Percentiles rank a stretch among this genome's conserved stretches.
phyloP scores from a whole-genome alignment of 2,888 invertebrate species.

The Auanema sp. region DNA sequence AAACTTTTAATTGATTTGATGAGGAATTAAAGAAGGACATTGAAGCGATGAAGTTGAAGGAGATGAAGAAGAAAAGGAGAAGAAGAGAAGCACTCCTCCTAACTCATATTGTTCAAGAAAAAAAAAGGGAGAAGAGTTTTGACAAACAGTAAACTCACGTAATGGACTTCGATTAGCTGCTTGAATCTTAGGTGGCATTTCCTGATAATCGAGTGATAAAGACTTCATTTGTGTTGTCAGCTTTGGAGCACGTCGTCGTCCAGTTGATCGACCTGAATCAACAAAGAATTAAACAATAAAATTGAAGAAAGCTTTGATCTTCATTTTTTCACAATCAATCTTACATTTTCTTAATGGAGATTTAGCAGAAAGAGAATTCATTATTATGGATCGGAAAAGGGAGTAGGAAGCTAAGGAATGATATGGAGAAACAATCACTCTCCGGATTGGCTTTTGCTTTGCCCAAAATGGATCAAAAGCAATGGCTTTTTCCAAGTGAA shows the following conservation, averaged over 20 bases:
- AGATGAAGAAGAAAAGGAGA: not conserved
- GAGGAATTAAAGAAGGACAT: slow-evolving; percentile 1
- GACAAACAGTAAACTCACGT: slow-evolving; percentile 20
- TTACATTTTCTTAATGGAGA: not conserved
- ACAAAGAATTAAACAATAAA: not conserved
- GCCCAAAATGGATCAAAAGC: too few species aligned
- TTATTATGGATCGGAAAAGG: too few species aligned
- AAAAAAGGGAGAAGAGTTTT: slow-evolving; percentile 1
- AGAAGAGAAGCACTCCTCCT: not conserved
- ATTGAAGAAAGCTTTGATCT: not conserved
- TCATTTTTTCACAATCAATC: not conserved
- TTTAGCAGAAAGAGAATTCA: not conserved
- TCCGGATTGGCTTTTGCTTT: too few species aligned
- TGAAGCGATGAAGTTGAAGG: not conserved
- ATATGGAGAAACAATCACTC: too few species aligned
- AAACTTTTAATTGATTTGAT: not conserved
- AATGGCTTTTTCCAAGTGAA: too few species aligned
- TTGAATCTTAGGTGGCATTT: slow-evolving; percentile 54
- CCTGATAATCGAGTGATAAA: slow-evolving; percentile 61
- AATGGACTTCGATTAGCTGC: slow-evolving; percentile 27
- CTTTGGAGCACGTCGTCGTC: slow-evolving; percentile 58
- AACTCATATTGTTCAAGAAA: slow-evolving; percentile 3
- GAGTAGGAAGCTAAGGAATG: too few species aligned
- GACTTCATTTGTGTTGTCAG: slow-evolving; percentile 63
- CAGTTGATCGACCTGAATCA: slow-evolving; percentile 32